phyloP scores from a whole-genome alignment of 2,797 vertebrate species.

The Sardinella longiceps region DNA sequence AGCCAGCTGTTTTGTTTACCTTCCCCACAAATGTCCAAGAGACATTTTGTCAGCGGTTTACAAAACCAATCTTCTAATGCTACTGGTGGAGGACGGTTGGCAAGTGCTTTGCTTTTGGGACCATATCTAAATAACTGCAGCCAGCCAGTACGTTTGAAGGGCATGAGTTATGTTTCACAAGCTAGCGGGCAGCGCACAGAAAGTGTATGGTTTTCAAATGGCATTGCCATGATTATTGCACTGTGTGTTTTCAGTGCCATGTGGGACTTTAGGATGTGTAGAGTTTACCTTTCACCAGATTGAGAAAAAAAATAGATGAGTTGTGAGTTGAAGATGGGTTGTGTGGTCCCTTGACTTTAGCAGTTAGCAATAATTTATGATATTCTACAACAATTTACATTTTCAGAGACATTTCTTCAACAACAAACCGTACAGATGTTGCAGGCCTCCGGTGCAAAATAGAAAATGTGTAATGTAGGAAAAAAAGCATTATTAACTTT shows the following conservation, averaged over 20 bases:
- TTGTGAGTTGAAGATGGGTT: background rate
- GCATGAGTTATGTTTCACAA: constrained; percentile 48
- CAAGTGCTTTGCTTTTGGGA: constrained; percentile 54
- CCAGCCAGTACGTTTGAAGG: constrained; percentile 59
- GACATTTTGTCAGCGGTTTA: constrained; percentile 63
- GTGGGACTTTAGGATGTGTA: background rate
- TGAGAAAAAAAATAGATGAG: background rate
- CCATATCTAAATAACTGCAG: constrained; percentile 58
- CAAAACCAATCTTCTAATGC: constrained; percentile 60
- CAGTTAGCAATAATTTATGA: too few species aligned
- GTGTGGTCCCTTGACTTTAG: background rate
- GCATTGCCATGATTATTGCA: constrained; percentile 57
- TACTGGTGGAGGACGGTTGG: constrained; percentile 57
- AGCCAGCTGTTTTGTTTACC: constrained; percentile 67
- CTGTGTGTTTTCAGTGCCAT: constrained; percentile 16
- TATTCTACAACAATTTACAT: background rate
- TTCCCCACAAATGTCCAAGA: constrained; percentile 64
- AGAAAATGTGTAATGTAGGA: background rate
- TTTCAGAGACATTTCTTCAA: background rate
- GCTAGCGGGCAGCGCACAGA: constrained; percentile 35
- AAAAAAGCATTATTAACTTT: background rate
- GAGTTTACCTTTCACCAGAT: background rate
- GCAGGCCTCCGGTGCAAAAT: background rate
- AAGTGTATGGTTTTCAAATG: constrained; percentile 54
- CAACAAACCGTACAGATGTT: background rate